Base-by-base conservation (phyloP, 2,888 invertebrate genomes). In the Liopterus haemorrhoidalis region DNA sequence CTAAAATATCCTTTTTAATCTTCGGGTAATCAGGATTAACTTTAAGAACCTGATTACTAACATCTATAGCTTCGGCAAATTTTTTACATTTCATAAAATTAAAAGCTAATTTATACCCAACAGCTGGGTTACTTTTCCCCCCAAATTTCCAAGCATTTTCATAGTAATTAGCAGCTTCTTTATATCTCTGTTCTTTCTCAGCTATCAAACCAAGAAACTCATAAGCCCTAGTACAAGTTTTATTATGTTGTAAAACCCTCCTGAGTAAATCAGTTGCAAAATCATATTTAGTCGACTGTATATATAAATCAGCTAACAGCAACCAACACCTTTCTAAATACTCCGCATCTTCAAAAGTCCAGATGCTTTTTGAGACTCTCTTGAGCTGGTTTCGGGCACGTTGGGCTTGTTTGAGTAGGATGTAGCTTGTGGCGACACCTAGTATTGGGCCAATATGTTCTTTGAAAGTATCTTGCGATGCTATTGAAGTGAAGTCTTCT, bases 291-390 rank as follows among this genome's bases (percentile, higher is more conserved):
- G 82, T 83, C 57, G 79, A 82, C 59, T 85, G 84, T 40, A 87
- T 77, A 60, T 89, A 94, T 54, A 86, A 84, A 52, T 96, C 95
- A 0, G 92, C 88, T n/a, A 96, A 71, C 32, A 96, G 73, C 5
- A 97, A 65, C 97, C 97, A 97, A 65, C 93, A 89, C 49, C 89
- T 80, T 70, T 97, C 97, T 48, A 97, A 71, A 59, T 95, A 93
- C 60, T 96, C 95, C 0, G 95, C 93, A 59, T 95, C 94, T 64
- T 95, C 93, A 54, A 94, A 90, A 9, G 84, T 91, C 96, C 96
- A 97, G 1, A 75, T 71, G 39, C 82, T 80, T 53, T 90, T 87
- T 0, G 85, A 79, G 12, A 96, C 80, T 19, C 92, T 74, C 67
- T 97, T 97, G 39, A 99, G 66, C 57, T 94, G 89, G 64, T 91